Base-by-base conservation (phyloP, 1,140 invertebrate species). In the Megalonaias nervosa region DNA sequence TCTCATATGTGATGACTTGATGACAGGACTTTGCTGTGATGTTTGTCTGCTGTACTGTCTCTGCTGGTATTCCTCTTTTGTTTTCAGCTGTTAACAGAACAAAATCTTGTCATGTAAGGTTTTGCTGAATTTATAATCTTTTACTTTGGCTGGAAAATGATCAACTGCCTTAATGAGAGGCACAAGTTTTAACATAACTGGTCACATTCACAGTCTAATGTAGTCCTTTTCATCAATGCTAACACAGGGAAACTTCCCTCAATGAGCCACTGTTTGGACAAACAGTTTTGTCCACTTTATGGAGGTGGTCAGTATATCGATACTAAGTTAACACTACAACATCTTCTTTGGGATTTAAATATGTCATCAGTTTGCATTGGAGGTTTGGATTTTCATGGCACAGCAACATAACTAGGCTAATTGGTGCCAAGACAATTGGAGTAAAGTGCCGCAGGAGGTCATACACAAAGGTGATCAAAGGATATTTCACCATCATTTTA, bases 41-140 rank as follows among this genome's bases (percentile, higher is more conserved):
- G 58, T 67, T n/a, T 73, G 62, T 17, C 21, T 26, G 19, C n/a
- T 38, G 19, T 68, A 65, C 57, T 78, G 76, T 26, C 76, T 57
- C 17, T 74, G 69, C 38, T 78, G 76, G 70, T 78, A 78, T 9
- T 68, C 66, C 69, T 58, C 67, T 59, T 72, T 78, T 56, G 74
- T 71, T 12, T 58, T 19, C 16, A 78, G 21, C 76, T 78, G 48
- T 23, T 26, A 75, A 12, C 4, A 48, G 11, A 65, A 57, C n/a
- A 31, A 17, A 67, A 23, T 62, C 19, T 62, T 23, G 21, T n/a
- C 9, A n/a, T 19, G 9, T 9, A 62, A 11, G 60, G 19, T 19
- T 62, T n/a, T 23, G 19, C 19, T 62, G 6, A 62, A 62, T n/a
- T n/a, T 23, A 19, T 9, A n/a, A 62, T 19, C 6, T 5, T 62